Conservation (phyloP, 2,888 invertebrate species). For the Tinea trinotella region DNA sequence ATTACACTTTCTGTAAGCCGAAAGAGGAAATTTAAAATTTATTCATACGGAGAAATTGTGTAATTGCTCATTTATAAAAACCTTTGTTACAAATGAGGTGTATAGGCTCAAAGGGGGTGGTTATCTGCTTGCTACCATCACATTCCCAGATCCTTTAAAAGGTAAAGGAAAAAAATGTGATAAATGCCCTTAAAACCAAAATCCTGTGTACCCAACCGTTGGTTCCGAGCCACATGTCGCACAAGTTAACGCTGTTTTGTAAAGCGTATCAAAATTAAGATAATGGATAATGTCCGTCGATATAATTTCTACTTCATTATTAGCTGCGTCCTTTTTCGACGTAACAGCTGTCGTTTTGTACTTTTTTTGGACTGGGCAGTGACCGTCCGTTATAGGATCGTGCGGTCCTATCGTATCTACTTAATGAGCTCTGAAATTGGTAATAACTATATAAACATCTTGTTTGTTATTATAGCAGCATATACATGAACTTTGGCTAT, state of each 20-base stretch:
- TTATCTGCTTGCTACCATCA: constrained; percentile 2
- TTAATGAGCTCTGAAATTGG: constrained; percentile 61
- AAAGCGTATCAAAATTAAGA: constrained; percentile 67
- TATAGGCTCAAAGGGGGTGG: constrained; percentile 6
- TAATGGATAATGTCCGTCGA: constrained; percentile 63
- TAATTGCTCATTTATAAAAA: constrained; percentile 12
- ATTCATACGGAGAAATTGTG: constrained; percentile 7
- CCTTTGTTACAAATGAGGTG: constrained; percentile 9
- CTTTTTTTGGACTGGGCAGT: constrained; percentile 49
- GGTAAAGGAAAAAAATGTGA: neutral
- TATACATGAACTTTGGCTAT: neutral
- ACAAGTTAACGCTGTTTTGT: constrained; percentile 62
- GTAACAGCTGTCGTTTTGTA: constrained; percentile 54
- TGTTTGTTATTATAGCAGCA: constrained; percentile 4
- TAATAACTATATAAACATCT: constrained; percentile 42
- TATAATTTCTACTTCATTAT: constrained; percentile 55
- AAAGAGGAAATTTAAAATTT: neutral
- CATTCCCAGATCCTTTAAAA: neutral
- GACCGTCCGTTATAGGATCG: constrained; percentile 53
- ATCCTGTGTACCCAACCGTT: neutral
- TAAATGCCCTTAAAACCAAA: constrained; percentile 7
- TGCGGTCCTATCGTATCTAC: constrained; percentile 47
- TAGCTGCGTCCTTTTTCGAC: constrained; percentile 40
- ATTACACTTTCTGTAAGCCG: neutral
- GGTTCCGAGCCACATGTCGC: constrained; percentile 50